phyloP scores from a whole-genome alignment of 2,113 vertebrate species.

The Delphinus delphis region DNA sequence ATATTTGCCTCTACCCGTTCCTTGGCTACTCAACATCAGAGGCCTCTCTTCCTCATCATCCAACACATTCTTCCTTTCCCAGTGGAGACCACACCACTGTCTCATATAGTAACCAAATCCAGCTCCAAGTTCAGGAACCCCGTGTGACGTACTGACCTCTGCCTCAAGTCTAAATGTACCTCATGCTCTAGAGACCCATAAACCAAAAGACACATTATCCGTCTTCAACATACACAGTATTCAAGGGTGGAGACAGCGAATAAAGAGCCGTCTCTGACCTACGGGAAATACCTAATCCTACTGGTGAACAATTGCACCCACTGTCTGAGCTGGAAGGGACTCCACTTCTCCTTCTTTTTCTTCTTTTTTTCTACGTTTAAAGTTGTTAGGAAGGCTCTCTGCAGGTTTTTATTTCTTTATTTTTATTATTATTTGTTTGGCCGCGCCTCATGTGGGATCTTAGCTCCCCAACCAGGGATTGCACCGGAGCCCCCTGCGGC shows the following conservation, averaged over 20 bases:
- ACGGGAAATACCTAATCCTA: neutral
- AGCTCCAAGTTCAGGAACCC: neutral
- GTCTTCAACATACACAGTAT: neutral
- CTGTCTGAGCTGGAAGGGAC: neutral
- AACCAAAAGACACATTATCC: neutral
- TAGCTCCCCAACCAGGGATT: no score
- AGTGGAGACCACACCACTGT: neutral
- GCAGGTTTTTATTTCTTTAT: no score
- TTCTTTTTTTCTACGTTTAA: no score
- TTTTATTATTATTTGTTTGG: no score
- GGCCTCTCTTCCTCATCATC: neutral
- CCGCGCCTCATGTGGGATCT: no score
- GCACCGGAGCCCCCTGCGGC: no score
- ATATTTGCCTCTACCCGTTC: neutral
- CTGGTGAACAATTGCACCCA: neutral
- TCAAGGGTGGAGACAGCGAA: neutral
- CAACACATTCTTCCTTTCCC: neutral
- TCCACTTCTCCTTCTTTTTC: neutral
- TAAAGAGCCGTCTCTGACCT: neutral
- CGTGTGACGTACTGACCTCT: neutral
- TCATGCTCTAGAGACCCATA: neutral
- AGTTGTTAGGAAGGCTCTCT: no score
- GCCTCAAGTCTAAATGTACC: neutral
- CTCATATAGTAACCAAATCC: neutral
- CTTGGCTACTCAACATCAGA: neutral